These are phyloP conservation scores for Drosophila putrida DNA, from an alignment of 2,888 invertebrate genomes.

Conservation along the genomic window DNA sequence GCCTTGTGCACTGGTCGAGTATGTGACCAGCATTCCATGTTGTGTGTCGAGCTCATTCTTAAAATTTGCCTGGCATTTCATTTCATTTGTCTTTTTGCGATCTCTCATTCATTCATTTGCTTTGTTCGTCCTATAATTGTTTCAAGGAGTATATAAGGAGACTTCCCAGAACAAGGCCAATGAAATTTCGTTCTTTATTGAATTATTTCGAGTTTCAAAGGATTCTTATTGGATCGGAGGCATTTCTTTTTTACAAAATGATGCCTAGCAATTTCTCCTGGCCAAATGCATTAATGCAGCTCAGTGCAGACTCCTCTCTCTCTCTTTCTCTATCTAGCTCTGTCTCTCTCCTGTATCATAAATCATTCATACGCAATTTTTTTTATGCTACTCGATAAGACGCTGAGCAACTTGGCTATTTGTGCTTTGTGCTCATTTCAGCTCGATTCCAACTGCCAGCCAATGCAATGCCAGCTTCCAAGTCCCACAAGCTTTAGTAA, in stretches of 20 bases:
- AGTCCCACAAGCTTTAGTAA: slow-evolving; percentile 42
- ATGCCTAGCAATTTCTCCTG: slow-evolving; percentile 19
- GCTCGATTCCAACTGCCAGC: slow-evolving; percentile 30
- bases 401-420: slow-evolving; percentile 37
- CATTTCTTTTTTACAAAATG: slow-evolving; percentile 36
- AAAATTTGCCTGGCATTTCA: slow-evolving; percentile 45
- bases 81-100: slow-evolving; percentile 28
- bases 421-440: slow-evolving; percentile 22
- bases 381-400: slow-evolving; percentile 66
- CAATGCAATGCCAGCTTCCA: slow-evolving; percentile 42
- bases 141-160: slow-evolving; percentile 11
- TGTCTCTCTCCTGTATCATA: slow-evolving; percentile 53
- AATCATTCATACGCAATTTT: slow-evolving; percentile 72
- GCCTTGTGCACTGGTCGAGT: slow-evolving; percentile 29
- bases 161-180: slow-evolving; percentile 22
- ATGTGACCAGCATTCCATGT: slow-evolving; percentile 56
- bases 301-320: slow-evolving; percentile 9
- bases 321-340: background rate
- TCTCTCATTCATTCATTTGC: slow-evolving; percentile 42
- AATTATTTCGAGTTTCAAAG: slow-evolving; percentile 11
- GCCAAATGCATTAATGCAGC: slow-evolving; percentile 58
- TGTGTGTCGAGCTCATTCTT: slow-evolving; percentile 6
- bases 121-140: slow-evolving; percentile 23
- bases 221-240: slow-evolving; percentile 1
- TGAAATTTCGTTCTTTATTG: slow-evolving; percentile 19